Percentiles rank a stretch among this genome's conserved stretches.
Conservation (phyloP, 2,888 invertebrate species). For the Arrhopalites spinosus region DNA sequence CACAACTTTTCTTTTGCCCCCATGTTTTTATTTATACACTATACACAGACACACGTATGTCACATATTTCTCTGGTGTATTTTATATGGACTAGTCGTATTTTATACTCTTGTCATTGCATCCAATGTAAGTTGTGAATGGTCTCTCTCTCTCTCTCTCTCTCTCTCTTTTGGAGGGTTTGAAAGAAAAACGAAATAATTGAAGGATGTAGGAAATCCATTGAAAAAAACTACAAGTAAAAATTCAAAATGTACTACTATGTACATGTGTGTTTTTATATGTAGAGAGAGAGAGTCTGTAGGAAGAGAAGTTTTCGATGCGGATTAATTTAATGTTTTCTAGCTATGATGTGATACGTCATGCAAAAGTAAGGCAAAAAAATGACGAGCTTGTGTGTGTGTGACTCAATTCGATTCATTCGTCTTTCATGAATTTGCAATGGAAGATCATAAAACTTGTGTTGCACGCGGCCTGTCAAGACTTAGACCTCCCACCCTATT, state of each 20-base stretch:
- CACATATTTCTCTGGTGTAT: too few species aligned
- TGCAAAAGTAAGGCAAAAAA: not conserved
- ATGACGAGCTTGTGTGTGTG: conserved; percentile 1
- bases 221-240: conserved; percentile 18
- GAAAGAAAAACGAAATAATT: not conserved
- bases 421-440: conserved; percentile 53
- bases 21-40: too few species aligned
- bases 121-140: too few species aligned
- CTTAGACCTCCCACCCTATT: conserved; percentile 53
- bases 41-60: too few species aligned
- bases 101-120: too few species aligned
- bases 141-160: too few species aligned
- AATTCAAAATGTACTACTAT: not conserved
- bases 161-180: too few species aligned
- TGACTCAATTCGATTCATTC: conserved; percentile 20
- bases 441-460: conserved; percentile 54
- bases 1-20: too few species aligned
- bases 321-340: conserved; percentile 37
- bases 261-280: too few species aligned
- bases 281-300: too few species aligned
- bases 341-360: conserved; percentile 9
- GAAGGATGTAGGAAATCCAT: not conserved
- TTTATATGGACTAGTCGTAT: too few species aligned
- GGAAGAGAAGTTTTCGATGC: not conserved
- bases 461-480: conserved; percentile 56